These are phyloP conservation scores for Entomobrya multifasciata DNA, from an alignment of 2,888 invertebrate species.

Conservation along the genomic window DNA sequence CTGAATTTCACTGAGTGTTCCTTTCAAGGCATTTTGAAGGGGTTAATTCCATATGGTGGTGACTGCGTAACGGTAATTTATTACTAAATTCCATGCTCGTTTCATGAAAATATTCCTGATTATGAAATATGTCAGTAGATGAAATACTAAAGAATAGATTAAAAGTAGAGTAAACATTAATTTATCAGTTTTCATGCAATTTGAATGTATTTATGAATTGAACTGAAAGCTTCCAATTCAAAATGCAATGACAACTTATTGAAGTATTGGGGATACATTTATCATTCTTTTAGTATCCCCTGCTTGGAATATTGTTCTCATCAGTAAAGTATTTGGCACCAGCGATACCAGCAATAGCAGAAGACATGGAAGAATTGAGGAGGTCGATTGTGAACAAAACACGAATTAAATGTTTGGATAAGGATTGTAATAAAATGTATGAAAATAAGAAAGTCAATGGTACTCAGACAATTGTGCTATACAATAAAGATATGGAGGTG, in stretches of 20 bases:
- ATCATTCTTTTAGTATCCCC: slow-evolving; percentile 16
- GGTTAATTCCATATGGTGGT: slow-evolving; percentile 58
- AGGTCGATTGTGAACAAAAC: not conserved
- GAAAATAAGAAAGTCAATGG: slow-evolving; percentile 62
- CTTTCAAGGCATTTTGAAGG: slow-evolving; percentile 35
- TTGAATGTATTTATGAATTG: not conserved
- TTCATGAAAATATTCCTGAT: too few relatives aligned
- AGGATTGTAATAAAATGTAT: slow-evolving; percentile 46
- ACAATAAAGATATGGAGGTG: slow-evolving; percentile 58
- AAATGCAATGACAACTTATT: not conserved
- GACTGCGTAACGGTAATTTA: slow-evolving; percentile 33
- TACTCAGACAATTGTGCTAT: slow-evolving; percentile 42
- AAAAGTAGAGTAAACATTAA: too few relatives aligned
- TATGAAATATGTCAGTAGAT: too few relatives aligned
- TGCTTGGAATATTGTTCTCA: slow-evolving; percentile 47
- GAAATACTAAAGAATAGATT: too few relatives aligned
- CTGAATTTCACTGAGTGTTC: slow-evolving; percentile 41
- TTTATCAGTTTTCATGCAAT: too few relatives aligned
- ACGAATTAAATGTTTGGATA: slow-evolving; percentile 37
- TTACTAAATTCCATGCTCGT: not conserved
- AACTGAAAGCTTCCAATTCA: not conserved
- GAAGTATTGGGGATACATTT: slow-evolving; percentile 31
- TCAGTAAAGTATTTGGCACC: slow-evolving; percentile 55
- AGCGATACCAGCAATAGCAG: slow-evolving; percentile 8
- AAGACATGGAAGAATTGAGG: slow-evolving; percentile 45